Evolutionary conservation across 1,140 invertebrate species (phyloP), one percentile per base, ranked within the genome.

Genomic region (Trachelipus rathkii): DNA sequence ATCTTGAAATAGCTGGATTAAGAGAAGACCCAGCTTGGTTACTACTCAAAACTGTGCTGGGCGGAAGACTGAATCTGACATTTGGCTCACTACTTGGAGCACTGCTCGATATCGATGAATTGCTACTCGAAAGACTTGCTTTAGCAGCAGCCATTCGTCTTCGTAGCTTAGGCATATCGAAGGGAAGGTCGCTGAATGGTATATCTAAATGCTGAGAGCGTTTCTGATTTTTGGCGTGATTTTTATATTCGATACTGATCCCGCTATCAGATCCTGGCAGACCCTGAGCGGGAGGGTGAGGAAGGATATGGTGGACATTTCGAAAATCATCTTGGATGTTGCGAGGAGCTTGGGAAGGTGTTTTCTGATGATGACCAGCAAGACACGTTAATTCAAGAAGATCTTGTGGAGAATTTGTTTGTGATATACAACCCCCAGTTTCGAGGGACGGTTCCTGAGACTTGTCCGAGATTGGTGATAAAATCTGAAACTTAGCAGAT

Each of bases 391-490:
- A 43, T 69, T 81, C 78, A 8, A 72, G 67, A 9, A 77, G 66
- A 46, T 78, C 81, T 73, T 79, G 78, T 13, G 82, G 78, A 11
- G 77, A 78, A 73, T 21, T 79, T 46, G 77, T 76, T 68, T 72
- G 81, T 0, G 77, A 77, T 67, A 74, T 46, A n/a, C 45, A 44
- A 23, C 77, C 73, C n/a, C 81, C 76, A 44, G 72, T 77, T 23
- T 81, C 80, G 13, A 77, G 76, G 21, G 77, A 79, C 13, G 92
- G 92, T 82, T 95, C 93, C 83, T 93, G 91, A 2, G 92, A 94
- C 83, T 94, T 94, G 84, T 95, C 93, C 43, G 92, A 94, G 82
- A 95, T 95, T 8, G 93, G 93, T 74, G 92, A 94, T 15, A 95
- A 87, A 81, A 94, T 93, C 83, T 94, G 92, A 78, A 93, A 84